A percentile compares a stretch with the other conserved stretches of the same genome.
These are phyloP conservation scores for Pygoscelis adeliae DNA, from an alignment of 2,113 vertebrate species.

Conservation along the genomic window DNA sequence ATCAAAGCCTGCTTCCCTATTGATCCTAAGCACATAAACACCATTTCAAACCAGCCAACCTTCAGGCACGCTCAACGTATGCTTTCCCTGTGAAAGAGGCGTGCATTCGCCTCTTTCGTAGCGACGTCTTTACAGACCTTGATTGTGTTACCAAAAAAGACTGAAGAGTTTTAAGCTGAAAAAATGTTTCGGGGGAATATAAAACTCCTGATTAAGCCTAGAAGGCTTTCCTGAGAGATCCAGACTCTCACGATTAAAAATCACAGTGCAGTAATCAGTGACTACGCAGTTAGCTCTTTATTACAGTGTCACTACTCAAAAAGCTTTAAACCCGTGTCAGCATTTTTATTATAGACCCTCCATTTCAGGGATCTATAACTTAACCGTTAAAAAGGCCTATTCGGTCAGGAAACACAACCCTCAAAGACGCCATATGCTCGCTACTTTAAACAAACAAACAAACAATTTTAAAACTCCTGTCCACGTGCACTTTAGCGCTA, in stretches of 20 bases:
- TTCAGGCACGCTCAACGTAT: not conserved
- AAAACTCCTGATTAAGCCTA: not conserved
- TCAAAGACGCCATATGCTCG: not conserved
- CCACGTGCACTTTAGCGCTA: accelerated
- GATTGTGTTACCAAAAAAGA: accelerated
- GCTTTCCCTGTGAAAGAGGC: not conserved
- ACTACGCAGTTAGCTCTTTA: not conserved
- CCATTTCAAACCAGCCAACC: not conserved
- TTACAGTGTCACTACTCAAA: not conserved
- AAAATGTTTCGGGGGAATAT: not conserved
- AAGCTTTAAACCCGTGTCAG: not conserved
- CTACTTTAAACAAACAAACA: not conserved
- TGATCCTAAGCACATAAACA: not conserved
- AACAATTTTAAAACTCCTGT: not conserved
- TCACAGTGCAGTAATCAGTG: not conserved
- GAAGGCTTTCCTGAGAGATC: not conserved
- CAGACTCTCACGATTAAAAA: not conserved
- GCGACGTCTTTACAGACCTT: not conserved
- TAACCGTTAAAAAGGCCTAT: not conserved
- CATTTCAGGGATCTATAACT: not conserved
- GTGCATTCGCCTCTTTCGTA: not conserved
- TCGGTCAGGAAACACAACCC: not conserved
- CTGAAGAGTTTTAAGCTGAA: not conserved
- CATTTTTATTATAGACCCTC: not conserved
- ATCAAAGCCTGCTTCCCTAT: not conserved